phyloP scores from a whole-genome alignment of 2,797 vertebrate genomes.

The Fistularia commersonii region DNA sequence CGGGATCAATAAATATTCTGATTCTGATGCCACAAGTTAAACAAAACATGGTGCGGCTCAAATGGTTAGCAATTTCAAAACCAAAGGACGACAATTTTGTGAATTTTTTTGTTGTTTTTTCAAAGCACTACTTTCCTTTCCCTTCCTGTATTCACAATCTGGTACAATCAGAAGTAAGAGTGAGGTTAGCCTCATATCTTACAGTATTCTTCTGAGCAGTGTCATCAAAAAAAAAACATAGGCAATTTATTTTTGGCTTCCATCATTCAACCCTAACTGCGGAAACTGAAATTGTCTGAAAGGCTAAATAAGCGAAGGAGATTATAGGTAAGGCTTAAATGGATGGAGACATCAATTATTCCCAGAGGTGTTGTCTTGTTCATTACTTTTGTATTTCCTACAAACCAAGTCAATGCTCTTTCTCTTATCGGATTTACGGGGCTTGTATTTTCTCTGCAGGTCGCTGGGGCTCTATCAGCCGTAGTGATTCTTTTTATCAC shows the following conservation, averaged over 20 bases:
- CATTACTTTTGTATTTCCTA: slow-evolving; percentile 11
- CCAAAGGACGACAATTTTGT: no score
- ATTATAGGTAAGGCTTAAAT: no score
- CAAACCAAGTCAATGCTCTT: not conserved
- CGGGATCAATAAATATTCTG: no score
- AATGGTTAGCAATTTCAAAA: no score
- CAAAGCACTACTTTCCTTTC: no score
- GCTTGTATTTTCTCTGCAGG: slow-evolving; percentile 59
- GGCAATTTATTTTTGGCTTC: slow-evolving; percentile 23
- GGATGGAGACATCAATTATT: slow-evolving; percentile 4
- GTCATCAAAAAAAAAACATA: slow-evolving; percentile 34
- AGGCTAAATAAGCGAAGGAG: slow-evolving; percentile 20
- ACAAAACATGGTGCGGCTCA: no score
- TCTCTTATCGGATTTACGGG: slow-evolving; percentile 17
- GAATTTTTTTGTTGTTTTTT: no score
- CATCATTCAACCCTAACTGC: slow-evolving; percentile 22
- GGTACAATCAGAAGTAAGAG: no score
- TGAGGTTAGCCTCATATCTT: slow-evolving; percentile 3
- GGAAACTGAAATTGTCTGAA: slow-evolving; percentile 29
- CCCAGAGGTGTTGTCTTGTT: slow-evolving; percentile 12
- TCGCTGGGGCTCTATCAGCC: slow-evolving; percentile 84
- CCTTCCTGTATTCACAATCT: no score
- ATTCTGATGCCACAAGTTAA: no score
- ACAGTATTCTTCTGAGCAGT: slow-evolving; percentile 21
- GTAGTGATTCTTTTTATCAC: slow-evolving; percentile 88